Conservation (phyloP, 2,888 invertebrate species). For the Nipponacmea schrenckii region DNA sequence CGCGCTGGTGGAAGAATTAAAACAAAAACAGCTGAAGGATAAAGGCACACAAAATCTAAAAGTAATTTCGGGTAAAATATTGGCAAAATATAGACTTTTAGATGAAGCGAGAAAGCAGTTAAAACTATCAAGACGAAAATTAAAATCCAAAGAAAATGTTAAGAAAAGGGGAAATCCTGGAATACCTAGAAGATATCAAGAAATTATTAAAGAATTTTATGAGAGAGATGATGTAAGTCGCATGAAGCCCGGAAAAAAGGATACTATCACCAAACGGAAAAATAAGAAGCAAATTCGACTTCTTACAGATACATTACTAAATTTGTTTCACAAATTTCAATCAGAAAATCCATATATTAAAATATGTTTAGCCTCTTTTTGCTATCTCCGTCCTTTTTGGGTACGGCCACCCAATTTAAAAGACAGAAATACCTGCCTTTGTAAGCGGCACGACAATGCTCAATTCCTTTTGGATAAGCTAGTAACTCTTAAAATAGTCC, state of each 20-base stretch:
- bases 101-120: neutral
- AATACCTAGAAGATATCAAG: neutral
- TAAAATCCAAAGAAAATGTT: neutral
- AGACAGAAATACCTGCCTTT: constrained; percentile 37
- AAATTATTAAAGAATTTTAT: neutral
- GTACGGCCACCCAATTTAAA: constrained; percentile 23
- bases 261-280: neutral
- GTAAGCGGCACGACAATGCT: constrained; percentile 32
- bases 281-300: constrained; percentile 33
- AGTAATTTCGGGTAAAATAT: neutral
- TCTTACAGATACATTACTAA: constrained; percentile 27
- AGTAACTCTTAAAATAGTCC: neutral
- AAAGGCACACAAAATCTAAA: neutral
- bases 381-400: constrained; percentile 35
- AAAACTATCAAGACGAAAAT: neutral
- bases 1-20: neutral
- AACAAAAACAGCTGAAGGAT: neutral
- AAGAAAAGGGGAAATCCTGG: neutral
- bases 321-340: constrained; percentile 31
- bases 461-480: constrained; percentile 26
- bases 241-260: constrained; percentile 31
- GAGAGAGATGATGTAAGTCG: constrained; percentile 34
- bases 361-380: constrained; percentile 37
- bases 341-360: constrained; percentile 16
- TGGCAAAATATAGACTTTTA: neutral